Conservation (phyloP, 2,888 invertebrate genomes). For the Dryobotodes eremita region DNA sequence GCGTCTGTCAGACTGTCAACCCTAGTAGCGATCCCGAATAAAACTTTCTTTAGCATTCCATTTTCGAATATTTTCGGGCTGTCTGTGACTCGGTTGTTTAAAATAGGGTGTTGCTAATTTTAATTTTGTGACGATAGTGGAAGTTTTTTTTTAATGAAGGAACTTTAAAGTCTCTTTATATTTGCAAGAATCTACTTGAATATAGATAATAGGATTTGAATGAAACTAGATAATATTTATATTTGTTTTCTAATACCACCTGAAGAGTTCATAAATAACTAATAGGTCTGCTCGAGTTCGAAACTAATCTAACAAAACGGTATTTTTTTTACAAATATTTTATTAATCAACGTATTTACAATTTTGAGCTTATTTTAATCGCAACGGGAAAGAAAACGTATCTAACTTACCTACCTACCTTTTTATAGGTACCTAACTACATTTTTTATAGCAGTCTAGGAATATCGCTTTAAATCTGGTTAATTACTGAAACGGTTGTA, state of each 20-base stretch:
- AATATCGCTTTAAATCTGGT: conserved; percentile 7
- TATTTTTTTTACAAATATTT: neutral
- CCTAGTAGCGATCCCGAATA: conserved; percentile 24
- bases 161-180: neutral
- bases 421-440: too few relatives aligned
- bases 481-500: conserved; percentile 1
- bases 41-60: conserved; percentile 23
- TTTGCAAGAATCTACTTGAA: neutral
- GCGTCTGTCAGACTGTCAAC: conserved; percentile 46
- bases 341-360: neutral
- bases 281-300: neutral
- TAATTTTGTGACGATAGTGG: neutral
- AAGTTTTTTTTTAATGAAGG: neutral
- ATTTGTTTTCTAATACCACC: too few relatives aligned
- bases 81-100: neutral
- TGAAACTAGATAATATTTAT: neutral
- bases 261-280: neutral
- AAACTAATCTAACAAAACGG: neutral
- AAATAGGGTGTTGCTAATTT: conserved; percentile 18
- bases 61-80: conserved; percentile 28
- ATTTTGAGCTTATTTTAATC: neutral
- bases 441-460: neutral
- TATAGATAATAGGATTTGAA: neutral
- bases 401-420: too few relatives aligned
- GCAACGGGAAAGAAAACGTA: too few relatives aligned